Base-by-base conservation (phyloP, 2,888 invertebrate genomes). In the Scaptomyza tumidula region DNA sequence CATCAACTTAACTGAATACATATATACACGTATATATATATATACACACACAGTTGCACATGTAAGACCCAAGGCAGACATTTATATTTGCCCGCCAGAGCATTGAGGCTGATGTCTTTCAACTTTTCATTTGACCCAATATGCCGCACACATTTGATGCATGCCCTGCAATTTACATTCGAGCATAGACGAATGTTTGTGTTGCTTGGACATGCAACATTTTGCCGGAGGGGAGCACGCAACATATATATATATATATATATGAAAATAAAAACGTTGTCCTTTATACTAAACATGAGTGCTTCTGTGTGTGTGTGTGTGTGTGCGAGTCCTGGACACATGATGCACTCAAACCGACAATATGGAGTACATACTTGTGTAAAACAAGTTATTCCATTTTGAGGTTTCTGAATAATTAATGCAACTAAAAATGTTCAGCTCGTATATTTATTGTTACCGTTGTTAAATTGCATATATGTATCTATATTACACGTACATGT, bases 381-480 rank as follows among this genome's bases (percentile, higher is more conserved):
- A 75, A 73, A 76, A 85, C 87, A 85, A 76, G 85, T 70, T 80
- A 84, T 85, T 85, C 78, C 87, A 87, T 85, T 85, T 75, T 76
- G 76, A 84, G 85, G 85, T 75, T 70, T 78, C 69, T 88, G 81
- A 78, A 87, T 85, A 88, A 88, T 88, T 86, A 88, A 85, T 85
- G 65, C 69, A 67, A 78, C 87, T 84, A 83, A 83, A 88, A 88
- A 75, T 83, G 86, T 58, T 83, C 71, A 52, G 49, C 58, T 71
- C 75, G 66, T 74, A 58, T 81, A 73, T 66, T 75, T 72, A 64
- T 69, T 74, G 81, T 71, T 70, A 66, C 68, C 52, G 59, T 62
- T 75, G 59, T 62, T 75, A 55, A 64, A 66, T 63, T 72, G 68
- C 68, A 78, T 67, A 61, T 66, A 72, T 16, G 16, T 10, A 10